Base-by-base conservation (phyloP, 2,113 vertebrate genomes). In the Vimba vimba region DNA sequence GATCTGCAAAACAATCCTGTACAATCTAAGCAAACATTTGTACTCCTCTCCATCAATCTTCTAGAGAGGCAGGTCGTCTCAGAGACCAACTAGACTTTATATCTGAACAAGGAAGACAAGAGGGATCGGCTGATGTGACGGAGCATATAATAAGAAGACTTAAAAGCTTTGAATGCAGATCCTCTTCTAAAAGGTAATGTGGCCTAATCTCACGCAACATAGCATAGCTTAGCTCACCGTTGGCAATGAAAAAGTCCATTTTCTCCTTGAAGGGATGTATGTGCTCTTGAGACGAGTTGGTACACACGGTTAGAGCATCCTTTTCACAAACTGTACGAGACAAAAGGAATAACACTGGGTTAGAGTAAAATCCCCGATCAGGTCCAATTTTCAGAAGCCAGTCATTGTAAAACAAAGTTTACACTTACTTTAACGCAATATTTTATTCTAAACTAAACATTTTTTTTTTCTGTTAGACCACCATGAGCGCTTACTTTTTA, bases 221-320 rank as follows among this genome's bases (percentile, higher is more conserved):
- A 43, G 19, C 81, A 30, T 2, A 8, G 84, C 92, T 94, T 3
- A 8, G 84, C 92, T 94, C 94, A 98, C 98, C 98, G 91, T 94
- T 96, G 80, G 94, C 90, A 78, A 96, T 93, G 92, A 99, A 99
- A 55, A 92, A 92, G 85, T 98, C 96, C 87, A 99, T 94, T 89
- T 95, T 97, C 89, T 96, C 95, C 91, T 98, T 97, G 89, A 99
- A 99, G 1, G 97, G 98, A 85, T 99, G 96, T 69, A 98, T 95
- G 85, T 97, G 93, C 39, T 97, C 94, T 77, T 95, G 94, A 33
- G 97, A 94, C n/a, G 97, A 98, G 60, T 96, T 94, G 77, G 87
- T 93, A 89, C 95, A 97, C 87, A 99, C 97, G 25, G 93, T 92
- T 57, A 91, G 89, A 84, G 97, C 93, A 59, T 96, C 95, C 80